phyloP scores from a whole-genome alignment of 23 tunicate species.

The Diplosoma virens region DNA sequence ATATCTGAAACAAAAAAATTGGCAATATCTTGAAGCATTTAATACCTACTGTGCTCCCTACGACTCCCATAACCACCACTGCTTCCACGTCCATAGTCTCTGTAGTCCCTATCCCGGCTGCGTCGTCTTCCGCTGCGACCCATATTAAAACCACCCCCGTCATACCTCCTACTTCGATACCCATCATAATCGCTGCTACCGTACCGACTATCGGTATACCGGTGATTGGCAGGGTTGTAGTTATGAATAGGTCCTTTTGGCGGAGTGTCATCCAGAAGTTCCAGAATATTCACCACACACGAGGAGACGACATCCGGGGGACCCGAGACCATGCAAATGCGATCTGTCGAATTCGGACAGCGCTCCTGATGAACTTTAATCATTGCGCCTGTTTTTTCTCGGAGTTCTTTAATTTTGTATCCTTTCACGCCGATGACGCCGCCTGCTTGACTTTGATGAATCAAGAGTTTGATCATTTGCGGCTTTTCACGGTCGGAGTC shows the following conservation, averaged over 20 bases:
- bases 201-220: conserved; percentile 1
- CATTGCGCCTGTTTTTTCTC: conserved; percentile 88
- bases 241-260: conserved; percentile 79
- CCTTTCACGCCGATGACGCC: conserved; percentile 81
- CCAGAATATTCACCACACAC: conserved; percentile 78
- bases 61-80: conserved; percentile 39
- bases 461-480: conserved; percentile 52
- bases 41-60: conserved; percentile 26
- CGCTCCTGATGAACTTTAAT: conserved; percentile 85
- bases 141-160: conserved; percentile 28
- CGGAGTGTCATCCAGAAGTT: conserved; percentile 70
- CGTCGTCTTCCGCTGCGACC: conserved; percentile 54
- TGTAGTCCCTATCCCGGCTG: conserved; percentile 34
- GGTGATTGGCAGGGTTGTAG: conserved; percentile 49
- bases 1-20: no score
- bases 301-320: conserved; percentile 71
- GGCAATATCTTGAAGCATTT: neutral
- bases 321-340: conserved; percentile 73
- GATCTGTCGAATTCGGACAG: conserved; percentile 79
- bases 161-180: conserved; percentile 30
- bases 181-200: conserved; percentile 15
- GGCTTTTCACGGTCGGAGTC: neutral
- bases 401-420: conserved; percentile 78
- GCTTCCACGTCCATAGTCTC: conserved; percentile 27
- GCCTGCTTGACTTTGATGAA: conserved; percentile 93